Percentiles rank a stretch among this genome's conserved stretches.
Evolutionary conservation across 2,113 vertebrate species (phyloP).

Genomic region (Melanocharis versteri): DNA sequence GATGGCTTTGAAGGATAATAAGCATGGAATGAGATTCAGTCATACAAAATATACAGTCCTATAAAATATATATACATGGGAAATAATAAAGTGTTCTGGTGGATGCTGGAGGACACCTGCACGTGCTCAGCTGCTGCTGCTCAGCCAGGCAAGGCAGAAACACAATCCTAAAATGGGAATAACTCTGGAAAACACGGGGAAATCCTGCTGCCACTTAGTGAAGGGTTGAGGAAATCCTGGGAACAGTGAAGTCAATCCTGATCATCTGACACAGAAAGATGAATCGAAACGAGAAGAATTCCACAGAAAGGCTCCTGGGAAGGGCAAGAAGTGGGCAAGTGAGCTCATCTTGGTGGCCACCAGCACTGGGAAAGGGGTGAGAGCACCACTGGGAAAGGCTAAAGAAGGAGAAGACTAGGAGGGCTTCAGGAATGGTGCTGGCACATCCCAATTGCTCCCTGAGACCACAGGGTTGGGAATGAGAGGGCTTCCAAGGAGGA

Average conservation of each 20-base stretch:
- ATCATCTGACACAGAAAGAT: neutral
- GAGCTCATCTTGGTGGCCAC: neutral
- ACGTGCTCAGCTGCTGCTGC: neutral
- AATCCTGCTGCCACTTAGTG: neutral
- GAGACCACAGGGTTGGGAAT: neutral
- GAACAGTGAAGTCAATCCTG: neutral
- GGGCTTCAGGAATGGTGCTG: neutral
- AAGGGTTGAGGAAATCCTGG: neutral
- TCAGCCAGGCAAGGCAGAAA: neutral
- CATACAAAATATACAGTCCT: neutral
- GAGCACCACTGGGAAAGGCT: neutral
- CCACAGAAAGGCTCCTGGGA: neutral
- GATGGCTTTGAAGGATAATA: neutral
- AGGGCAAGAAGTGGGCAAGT: neutral
- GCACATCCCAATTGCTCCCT: neutral
- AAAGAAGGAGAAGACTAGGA: neutral
- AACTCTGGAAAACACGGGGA: neutral
- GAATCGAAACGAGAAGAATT: neutral
- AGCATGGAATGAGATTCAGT: neutral
- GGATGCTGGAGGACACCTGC: neutral
- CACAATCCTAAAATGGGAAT: neutral
- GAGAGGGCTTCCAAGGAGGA: neutral
- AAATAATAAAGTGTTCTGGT: neutral
- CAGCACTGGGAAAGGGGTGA: neutral
- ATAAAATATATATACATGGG: neutral